Conservation (phyloP, 2,888 invertebrate species). For the Metopia argyrocephala region DNA sequence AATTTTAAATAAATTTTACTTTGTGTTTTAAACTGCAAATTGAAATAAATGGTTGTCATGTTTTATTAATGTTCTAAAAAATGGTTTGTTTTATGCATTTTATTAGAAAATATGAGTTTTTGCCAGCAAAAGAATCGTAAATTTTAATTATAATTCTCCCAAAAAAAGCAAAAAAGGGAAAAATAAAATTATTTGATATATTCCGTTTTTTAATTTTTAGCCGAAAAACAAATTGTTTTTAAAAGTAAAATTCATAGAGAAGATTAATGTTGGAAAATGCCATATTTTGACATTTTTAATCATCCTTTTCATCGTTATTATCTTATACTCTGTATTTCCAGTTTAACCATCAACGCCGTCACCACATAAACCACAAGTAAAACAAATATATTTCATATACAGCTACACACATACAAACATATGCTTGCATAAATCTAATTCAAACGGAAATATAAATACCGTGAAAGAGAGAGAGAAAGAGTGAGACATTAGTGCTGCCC, state of each 20-base stretch:
- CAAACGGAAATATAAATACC: background rate
- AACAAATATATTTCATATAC: background rate
- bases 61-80: background rate
- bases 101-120: background rate
- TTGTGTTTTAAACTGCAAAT: background rate
- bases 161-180: background rate
- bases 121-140: background rate
- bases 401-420: background rate
- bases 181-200: background rate
- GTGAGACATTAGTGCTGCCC: too few species aligned
- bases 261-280: background rate
- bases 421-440: background rate
- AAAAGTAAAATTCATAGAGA: slow-evolving; percentile 1
- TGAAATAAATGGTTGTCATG: background rate
- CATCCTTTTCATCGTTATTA: slow-evolving; percentile 49
- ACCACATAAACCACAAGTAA: background rate
- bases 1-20: background rate
- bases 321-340: too few species aligned
- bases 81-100: too few species aligned
- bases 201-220: background rate
- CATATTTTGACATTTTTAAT: slow-evolving; percentile 61
- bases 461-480: too few species aligned
- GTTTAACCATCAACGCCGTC: background rate
- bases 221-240: background rate
- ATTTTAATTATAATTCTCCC: slow-evolving; percentile 43